Evolutionary conservation across 2,888 invertebrate genomes (phyloP), one percentile per base, ranked within the genome.

Genomic region (Drosophila helvetica): DNA sequence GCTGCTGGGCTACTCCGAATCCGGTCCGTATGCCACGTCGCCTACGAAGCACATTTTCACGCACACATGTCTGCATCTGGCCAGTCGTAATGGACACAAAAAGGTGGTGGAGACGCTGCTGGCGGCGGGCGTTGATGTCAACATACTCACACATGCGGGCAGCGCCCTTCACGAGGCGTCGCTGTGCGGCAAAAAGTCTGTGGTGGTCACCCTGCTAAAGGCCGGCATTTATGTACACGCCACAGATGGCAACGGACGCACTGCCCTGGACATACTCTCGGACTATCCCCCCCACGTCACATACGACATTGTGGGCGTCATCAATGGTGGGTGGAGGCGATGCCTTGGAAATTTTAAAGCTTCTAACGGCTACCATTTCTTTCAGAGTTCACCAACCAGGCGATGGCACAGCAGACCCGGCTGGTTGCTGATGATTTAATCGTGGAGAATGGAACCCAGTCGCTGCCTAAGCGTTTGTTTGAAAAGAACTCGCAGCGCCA

Each of bases 141-240:
- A 98, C 92, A 94, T 96, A 58, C 94, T 96, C 81, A 97, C 98
- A 7, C 94, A 95, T 77, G 94, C 95, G 30, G 98, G 98, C 0
- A 97, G 97, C 15, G 97, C 98, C 0, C 93, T 98, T 72, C 98
- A 98, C 93, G 98, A 98, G 91, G 98, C 98, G 0, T 97, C 98
- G 0, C 94, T 97, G 33, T 98, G 96, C 92, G 98, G 98, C 6
- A 98, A 98, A 91, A 95, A 96, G 78, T 96, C 96, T 70, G 97
- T 98, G 15, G 98, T 97, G 25, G 93, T 95, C 60, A 93, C 96
- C 0, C 93, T 98, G 43, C 93, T 98, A 19, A 95, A 96, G 75
- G 94, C 95, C 80, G 97, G 97, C 0, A 96, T 96, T 17, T 96
- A 98, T 90, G 93, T 96, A 30, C 93, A 94, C 72, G 95, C 96